These are phyloP conservation scores for Brassicogethes aeneus DNA, from an alignment of 2,888 invertebrate species.

Conservation along the genomic window DNA sequence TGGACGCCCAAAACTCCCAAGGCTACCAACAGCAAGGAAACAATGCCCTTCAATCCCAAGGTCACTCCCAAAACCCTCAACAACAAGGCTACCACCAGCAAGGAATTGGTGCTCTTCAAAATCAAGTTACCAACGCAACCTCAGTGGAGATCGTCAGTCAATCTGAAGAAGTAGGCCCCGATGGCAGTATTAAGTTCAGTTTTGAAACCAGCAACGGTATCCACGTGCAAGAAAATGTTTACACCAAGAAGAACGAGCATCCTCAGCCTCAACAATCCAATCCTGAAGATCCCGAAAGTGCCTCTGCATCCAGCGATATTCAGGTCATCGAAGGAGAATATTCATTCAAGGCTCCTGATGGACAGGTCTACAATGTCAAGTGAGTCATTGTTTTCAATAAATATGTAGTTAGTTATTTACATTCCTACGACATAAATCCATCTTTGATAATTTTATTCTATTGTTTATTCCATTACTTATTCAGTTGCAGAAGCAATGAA, in stretches of 20 bases:
- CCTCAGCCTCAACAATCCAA: constrained; percentile 4
- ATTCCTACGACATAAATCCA: constrained; percentile 3
- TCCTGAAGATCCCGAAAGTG: constrained; percentile 44
- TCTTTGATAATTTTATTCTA: no score
- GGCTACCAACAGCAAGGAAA: no score
- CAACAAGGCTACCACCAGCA: no score
- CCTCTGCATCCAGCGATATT: constrained; percentile 40
- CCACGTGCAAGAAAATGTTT: constrained; percentile 63
- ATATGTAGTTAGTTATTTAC: constrained; percentile 2
- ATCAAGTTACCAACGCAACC: constrained; percentile 19
- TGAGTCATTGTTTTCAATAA: constrained; percentile 24
- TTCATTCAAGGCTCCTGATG: constrained; percentile 63
- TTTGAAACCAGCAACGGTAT: constrained; percentile 75
- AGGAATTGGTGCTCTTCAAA: neutral
- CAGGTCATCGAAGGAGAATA: constrained; percentile 59
- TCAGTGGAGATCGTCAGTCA: constrained; percentile 43
- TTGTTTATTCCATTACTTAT: no score
- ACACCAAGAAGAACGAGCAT: constrained; percentile 50
- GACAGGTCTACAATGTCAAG: constrained; percentile 54
- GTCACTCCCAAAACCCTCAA: constrained; percentile 1
- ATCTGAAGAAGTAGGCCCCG: constrained; percentile 39
- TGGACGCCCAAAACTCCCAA: no score
- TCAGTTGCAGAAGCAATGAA: no score
- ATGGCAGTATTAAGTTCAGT: constrained; percentile 48
- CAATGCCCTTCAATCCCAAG: neutral